Evolutionary conservation across 1,140 invertebrate genomes (phyloP).

Genomic region (Maconellicoccus hirsutus): DNA sequence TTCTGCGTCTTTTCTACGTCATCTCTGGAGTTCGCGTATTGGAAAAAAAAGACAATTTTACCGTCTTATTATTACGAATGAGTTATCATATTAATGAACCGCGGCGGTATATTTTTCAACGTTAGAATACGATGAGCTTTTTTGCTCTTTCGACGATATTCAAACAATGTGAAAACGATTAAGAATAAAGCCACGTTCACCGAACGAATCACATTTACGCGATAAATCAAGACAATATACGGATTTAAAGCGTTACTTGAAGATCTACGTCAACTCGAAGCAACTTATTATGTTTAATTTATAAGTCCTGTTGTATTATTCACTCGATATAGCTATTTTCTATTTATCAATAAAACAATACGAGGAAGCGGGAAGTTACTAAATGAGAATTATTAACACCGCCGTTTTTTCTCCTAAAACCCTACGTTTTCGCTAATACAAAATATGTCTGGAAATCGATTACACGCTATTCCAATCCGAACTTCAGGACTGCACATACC

Average conservation of each 20-base stretch:
- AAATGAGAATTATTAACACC: no score
- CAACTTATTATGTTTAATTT: background rate
- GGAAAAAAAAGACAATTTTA: background rate
- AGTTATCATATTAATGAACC: slow-evolving; percentile 3
- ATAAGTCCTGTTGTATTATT: background rate
- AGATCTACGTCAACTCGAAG: background rate
- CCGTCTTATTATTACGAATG: slow-evolving; percentile 1
- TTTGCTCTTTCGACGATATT: background rate
- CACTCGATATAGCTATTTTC: no score
- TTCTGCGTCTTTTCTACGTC: background rate
- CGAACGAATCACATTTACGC: background rate
- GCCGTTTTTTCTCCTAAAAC: no score
- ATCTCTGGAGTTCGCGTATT: background rate
- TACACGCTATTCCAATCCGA: no score
- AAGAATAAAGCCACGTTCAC: background rate
- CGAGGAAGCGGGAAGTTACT: no score
- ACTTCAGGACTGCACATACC: no score
- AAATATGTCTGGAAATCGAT: no score
- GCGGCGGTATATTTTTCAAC: no score
- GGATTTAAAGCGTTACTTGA: background rate
- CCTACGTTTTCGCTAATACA: no score
- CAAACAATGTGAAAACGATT: background rate
- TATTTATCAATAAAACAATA: no score
- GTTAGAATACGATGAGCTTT: background rate
- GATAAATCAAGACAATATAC: background rate